A percentile compares a stretch with the other conserved stretches of the same genome.
phyloP scores from a whole-genome alignment of 2,113 vertebrate genomes.

The Austrofundulus limnaeus region DNA sequence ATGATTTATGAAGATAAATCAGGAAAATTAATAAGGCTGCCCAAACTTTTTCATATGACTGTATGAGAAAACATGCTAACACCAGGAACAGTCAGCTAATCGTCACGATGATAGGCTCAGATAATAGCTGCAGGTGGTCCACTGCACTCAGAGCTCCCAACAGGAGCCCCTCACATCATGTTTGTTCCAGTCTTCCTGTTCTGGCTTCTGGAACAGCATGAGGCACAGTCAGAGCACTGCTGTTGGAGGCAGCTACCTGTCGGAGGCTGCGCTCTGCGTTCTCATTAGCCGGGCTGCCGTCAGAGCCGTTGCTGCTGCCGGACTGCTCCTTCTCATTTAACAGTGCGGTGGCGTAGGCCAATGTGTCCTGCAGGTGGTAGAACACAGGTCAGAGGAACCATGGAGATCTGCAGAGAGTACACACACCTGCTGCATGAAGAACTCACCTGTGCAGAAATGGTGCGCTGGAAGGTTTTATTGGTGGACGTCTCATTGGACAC shows the following conservation, averaged over 20 bases:
- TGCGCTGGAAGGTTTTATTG: conserved; percentile 98
- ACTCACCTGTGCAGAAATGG: conserved; percentile 95
- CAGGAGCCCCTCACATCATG: conserved; percentile 28
- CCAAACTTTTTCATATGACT: too few relatives aligned
- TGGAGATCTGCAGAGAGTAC: too few relatives aligned
- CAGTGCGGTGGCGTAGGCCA: conserved; percentile 96
- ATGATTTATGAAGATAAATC: too few relatives aligned
- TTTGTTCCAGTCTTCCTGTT: conserved; percentile 25
- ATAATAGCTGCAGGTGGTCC: conserved; percentile 40
- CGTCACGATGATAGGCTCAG: conserved; percentile 31
- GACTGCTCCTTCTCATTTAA: conserved; percentile 98
- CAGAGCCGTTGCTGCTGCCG: conserved; percentile 97
- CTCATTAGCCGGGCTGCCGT: conserved; percentile 95
- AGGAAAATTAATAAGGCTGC: too few relatives aligned
- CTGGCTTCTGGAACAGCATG: conserved; percentile 15
- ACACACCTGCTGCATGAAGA: background rate
- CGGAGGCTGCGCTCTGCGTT: conserved; percentile 89
- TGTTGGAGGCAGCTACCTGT: conserved; percentile 81
- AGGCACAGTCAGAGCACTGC: conserved; percentile 14
- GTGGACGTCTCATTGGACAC: conserved; percentile 98
- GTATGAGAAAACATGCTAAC: too few relatives aligned
- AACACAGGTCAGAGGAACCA: too few relatives aligned
- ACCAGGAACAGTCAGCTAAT: too few relatives aligned
- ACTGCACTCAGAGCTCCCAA: conserved; percentile 36
- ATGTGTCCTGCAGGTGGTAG: conserved; percentile 83